These are phyloP conservation scores for Cantharis flavilabris DNA, from an alignment of 2,888 invertebrate genomes.

Conservation along the genomic window DNA sequence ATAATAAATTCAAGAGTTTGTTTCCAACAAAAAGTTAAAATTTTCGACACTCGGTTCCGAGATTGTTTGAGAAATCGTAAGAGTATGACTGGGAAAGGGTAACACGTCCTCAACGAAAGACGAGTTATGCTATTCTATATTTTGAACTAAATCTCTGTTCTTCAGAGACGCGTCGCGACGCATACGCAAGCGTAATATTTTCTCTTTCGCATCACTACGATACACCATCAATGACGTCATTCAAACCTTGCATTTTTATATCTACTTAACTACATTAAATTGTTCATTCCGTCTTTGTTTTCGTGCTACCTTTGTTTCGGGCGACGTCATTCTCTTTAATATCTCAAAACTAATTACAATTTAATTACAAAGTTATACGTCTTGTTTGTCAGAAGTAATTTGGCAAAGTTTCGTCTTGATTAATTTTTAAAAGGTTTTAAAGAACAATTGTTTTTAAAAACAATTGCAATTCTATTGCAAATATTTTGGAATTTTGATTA, in stretches of 20 bases:
- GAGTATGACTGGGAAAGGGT: constrained; percentile 13
- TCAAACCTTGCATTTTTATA: constrained; percentile 20
- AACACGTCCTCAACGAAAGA: constrained; percentile 28
- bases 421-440: neutral
- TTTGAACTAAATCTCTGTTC: constrained; percentile 27
- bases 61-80: constrained; percentile 2
- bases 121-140: constrained; percentile 33
- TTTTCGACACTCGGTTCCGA: neutral
- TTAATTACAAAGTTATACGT: neutral
- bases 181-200: constrained; percentile 34
- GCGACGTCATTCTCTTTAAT: constrained; percentile 10
- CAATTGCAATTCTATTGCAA: neutral
- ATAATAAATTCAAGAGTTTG: neutral
- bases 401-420: neutral
- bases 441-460: no score
- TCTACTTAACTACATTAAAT: constrained; percentile 5
- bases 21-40: neutral
- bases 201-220: constrained; percentile 20
- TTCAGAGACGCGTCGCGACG: constrained; percentile 29
- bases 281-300: constrained; percentile 6
- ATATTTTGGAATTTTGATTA: neutral
- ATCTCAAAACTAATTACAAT: constrained; percentile 1
- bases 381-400: neutral
- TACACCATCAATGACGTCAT: constrained; percentile 21
- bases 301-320: neutral